phyloP scores from a whole-genome alignment of 2,888 invertebrate species.

The Dolomedes plantarius region DNA sequence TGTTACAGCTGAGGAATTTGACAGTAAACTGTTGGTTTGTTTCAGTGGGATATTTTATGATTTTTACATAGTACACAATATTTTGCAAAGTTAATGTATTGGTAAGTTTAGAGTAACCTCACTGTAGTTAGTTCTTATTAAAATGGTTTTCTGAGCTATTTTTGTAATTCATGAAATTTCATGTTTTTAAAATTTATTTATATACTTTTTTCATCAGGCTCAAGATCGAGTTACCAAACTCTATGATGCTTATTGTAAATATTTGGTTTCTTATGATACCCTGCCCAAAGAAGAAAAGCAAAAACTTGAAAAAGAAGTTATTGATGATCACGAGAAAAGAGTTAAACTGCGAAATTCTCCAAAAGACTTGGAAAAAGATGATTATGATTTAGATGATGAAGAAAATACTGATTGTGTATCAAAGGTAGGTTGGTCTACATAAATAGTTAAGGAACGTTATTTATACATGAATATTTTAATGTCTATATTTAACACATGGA shows the following conservation, averaged over 20 bases:
- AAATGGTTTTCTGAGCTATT: too few relatives aligned
- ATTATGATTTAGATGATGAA: constrained; percentile 75
- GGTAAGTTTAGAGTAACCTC: too few relatives aligned
- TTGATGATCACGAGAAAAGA: constrained; percentile 84
- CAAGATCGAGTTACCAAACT: constrained; percentile 88
- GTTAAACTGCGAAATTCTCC: constrained; percentile 78
- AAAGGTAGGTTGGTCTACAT: constrained; percentile 69
- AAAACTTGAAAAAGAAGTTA: constrained; percentile 84
- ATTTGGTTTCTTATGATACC: constrained; percentile 91
- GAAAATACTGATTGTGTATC: constrained; percentile 75
- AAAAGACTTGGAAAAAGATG: constrained; percentile 78
- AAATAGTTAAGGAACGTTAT: constrained; percentile 84
- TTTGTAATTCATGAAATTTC: too few relatives aligned
- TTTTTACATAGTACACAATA: too few relatives aligned
- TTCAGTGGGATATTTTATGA: too few relatives aligned
- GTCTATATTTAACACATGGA: background rate
- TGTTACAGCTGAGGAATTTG: too few relatives aligned
- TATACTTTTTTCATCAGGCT: constrained; percentile 75
- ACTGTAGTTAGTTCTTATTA: too few relatives aligned
- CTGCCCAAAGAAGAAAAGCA: constrained; percentile 86
- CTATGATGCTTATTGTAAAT: constrained; percentile 93
- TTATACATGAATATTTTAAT: constrained; percentile 86
- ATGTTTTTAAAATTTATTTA: background rate
- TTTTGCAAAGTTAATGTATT: too few relatives aligned
- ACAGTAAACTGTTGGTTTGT: too few relatives aligned